Conservation (phyloP, 1,140 invertebrate species). For the Trichonephila clavata region DNA sequence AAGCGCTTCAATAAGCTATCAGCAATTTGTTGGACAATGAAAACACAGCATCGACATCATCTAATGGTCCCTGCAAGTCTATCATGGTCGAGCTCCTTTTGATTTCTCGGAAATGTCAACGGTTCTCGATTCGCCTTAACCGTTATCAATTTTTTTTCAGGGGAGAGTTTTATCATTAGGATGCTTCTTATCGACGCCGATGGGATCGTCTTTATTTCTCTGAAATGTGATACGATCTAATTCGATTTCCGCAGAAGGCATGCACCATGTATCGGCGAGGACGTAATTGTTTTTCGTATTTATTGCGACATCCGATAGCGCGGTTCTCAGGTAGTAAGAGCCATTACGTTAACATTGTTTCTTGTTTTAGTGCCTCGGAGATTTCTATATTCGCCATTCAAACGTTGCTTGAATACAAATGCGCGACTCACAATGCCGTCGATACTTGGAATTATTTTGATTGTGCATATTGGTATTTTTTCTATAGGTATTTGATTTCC, state of each 20-base stretch:
- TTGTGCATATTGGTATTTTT: not conserved
- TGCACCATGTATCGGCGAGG: not conserved
- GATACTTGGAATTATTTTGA: not conserved
- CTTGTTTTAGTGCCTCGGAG: not conserved
- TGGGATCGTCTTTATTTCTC: conserved; percentile 36
- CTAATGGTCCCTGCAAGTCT: not conserved
- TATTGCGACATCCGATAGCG: conserved; percentile 34
- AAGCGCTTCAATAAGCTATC: conserved; percentile 30
- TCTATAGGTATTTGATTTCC: not conserved
- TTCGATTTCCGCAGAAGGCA: conserved; percentile 47
- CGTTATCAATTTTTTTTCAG: conserved; percentile 63
- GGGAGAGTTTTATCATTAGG: conserved; percentile 43
- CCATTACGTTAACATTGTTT: conserved; percentile 45
- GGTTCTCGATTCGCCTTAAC: conserved; percentile 57
- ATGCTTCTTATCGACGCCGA: conserved; percentile 37
- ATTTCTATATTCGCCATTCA: not conserved
- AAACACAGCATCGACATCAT: conserved; percentile 29
- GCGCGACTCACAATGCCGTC: not conserved
- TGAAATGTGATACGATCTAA: conserved; percentile 46
- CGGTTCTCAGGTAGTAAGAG: conserved; percentile 7
- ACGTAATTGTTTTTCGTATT: conserved; percentile 62
- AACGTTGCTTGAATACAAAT: not conserved
- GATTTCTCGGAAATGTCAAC: conserved; percentile 68
- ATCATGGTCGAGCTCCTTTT: conserved; percentile 14
- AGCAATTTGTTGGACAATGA: conserved; percentile 23